These are phyloP conservation scores for Myiotriccus ornatus DNA, from an alignment of 2,797 vertebrate genomes.

Conservation along the genomic window DNA sequence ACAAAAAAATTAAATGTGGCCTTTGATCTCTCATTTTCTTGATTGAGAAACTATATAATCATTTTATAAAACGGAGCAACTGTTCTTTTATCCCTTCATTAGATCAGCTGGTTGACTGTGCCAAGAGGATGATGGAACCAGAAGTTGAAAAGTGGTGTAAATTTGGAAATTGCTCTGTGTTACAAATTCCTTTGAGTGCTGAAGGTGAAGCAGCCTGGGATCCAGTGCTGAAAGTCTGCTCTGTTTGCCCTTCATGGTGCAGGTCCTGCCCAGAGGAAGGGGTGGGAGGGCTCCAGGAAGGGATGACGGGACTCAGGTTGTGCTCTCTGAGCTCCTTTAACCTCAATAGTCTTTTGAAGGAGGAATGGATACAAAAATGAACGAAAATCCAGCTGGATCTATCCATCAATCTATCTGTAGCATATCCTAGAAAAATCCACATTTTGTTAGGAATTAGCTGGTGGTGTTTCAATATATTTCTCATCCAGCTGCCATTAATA, in stretches of 20 bases:
- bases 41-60: neutral
- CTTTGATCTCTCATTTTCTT: neutral
- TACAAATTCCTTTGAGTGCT: neutral
- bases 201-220: neutral
- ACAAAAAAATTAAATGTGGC: neutral
- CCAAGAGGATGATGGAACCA: neutral
- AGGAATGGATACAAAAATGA: neutral
- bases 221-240: neutral
- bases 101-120: neutral
- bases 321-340: neutral
- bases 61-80: neutral
- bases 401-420: neutral
- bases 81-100: neutral
- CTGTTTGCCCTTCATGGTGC: neutral
- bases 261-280: neutral
- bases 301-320: neutral
- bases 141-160: neutral
- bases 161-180: neutral
- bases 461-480: neutral
- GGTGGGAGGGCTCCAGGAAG: neutral
- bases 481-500: neutral
- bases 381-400: neutral
- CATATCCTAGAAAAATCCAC: accelerated
- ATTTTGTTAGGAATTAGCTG: neutral
- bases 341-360: neutral